Base-by-base conservation (phyloP, 2,113 vertebrate genomes). In the Bujurquina vittata region DNA sequence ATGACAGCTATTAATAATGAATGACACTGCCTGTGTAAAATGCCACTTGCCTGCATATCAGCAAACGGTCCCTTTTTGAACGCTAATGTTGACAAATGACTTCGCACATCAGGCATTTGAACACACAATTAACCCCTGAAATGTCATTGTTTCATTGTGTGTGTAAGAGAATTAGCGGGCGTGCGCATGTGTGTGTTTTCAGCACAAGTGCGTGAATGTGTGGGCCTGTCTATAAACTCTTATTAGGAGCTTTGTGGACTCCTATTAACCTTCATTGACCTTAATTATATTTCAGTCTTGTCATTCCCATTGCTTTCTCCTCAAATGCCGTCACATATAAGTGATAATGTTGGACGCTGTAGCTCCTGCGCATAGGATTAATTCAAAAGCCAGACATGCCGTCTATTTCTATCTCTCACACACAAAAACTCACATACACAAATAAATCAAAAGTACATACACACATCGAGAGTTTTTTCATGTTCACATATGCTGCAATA, bases 81-180 rank as follows among this genome's bases (percentile, higher is more conserved):
- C 79, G 81, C 81, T 87, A 90, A 93, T 91, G 89, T 87, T 92
- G 93, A 94, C 92, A 92, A 93, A 94, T 91, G 84, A 93, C 88
- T 85, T 58, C 1, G 26, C 59, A 92, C 81, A 79, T 57, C 84
- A 86, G 79, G 49, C 85, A 57, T 89, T 88, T 78, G 56, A 91
- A 84, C 75, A 87, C 35, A 57, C 82, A 81, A 86, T 91, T 92
- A 92, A 90, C 89, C 90, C 85, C 77, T 86, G 73, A 91, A 84
- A 92, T 87, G 85, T 81, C 73, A 77, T 43, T 76, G 77, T 77
- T 74, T 80, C 58, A 59, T 22, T 31, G 60, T 61, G 40, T 76
- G 63, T 79, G 23, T 18, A n/a, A 57, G 31, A 49, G 52, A 49
- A 54, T 77, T 60, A 46, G 40, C 20, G 3, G 62, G 22, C 11